Evolutionary conservation across 2,113 vertebrate genomes (phyloP), one percentile per base, ranked within the genome.

Genomic region (Anarhynchus alexandrinus): DNA sequence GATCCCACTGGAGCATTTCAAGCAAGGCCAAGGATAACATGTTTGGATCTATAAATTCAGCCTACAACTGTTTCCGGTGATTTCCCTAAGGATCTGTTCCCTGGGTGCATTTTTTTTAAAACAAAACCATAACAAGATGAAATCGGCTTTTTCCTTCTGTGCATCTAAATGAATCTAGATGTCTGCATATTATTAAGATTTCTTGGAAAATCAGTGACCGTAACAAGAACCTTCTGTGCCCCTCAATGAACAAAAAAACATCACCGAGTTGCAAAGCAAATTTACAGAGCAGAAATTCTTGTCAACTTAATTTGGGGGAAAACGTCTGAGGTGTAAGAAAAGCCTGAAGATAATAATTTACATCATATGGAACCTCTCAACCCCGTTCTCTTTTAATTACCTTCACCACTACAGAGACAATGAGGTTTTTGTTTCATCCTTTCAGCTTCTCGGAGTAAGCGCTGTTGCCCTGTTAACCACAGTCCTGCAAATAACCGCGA

Each of bases 151-250:
- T 93, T 91, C 81, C 66, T 90, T 94, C 58, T 73, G n/a, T 85
- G 49, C 57, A 62, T 59, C 52, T 88, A 82, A 86, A 90, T 40
- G 36, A 66, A 83, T 34, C 29, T 80, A 90, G 45, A 79, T 77
- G 70, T 72, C 73, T 93, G 83, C 36, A 94, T 82, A 95, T 96
- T 93, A 94, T 66, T 89, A 96, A 25, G 49, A 49, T 65, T 91
- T 92, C 66, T 70, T 72, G 86, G 74, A 95, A 94, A 93, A 94
- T 86, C 86, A 91, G 62, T 89, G 81, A 87, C 91, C 45, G 1
- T 91, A 95, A 89, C 81, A 82, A 70, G 80, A 95, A 88, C 18
- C 26, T 95, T 82, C 72, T 87, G 70, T 4, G 8, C 4, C 23
- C 19, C 49, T 88, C n/a, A 13, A 30, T 85, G 78, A 95, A 88